Evolutionary conservation across 2,888 invertebrate genomes (phyloP).

Genomic region (Byasa hedistus): DNA sequence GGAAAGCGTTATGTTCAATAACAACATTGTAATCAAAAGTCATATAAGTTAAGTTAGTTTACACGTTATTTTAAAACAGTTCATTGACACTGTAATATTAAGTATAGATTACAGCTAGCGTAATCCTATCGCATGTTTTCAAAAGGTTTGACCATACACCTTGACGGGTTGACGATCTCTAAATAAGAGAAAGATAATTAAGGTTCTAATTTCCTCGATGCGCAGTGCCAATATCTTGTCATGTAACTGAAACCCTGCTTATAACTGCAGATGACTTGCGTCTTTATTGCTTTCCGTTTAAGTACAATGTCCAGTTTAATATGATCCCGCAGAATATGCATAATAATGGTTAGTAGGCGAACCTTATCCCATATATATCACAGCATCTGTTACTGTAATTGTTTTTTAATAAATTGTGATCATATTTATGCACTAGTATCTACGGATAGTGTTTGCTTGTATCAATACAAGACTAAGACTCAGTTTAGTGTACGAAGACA

Average conservation of each 20-base stretch:
- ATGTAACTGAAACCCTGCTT: conserved; percentile 56
- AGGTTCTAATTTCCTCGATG: conserved; percentile 31
- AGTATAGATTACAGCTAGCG: conserved; percentile 14
- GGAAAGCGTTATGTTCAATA: too few relatives aligned
- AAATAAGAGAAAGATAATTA: conserved; percentile 33
- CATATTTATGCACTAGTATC: conserved; percentile 41
- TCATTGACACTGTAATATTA: conserved; percentile 9
- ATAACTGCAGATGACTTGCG: conserved; percentile 69
- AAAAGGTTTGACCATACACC: conserved; percentile 27
- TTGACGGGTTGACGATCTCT: conserved; percentile 21
- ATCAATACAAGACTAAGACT: background rate
- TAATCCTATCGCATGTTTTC: conserved; percentile 31
- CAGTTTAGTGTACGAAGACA: background rate
- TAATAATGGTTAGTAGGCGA: conserved; percentile 40
- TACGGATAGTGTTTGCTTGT: background rate
- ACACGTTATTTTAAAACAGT: conserved; percentile 33
- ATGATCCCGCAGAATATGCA: conserved; percentile 49
- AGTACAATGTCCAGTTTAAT: conserved; percentile 41
- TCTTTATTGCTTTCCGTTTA: conserved; percentile 49
- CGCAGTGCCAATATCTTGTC: conserved; percentile 41
- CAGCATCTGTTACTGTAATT: conserved; percentile 14
- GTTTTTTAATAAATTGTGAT: conserved; percentile 32
- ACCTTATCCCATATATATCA: conserved; percentile 18
- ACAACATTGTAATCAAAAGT: too few relatives aligned
- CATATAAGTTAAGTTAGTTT: conserved; percentile 27